phyloP scores from a whole-genome alignment of 2,888 invertebrate species.

The Melolontha melolontha region DNA sequence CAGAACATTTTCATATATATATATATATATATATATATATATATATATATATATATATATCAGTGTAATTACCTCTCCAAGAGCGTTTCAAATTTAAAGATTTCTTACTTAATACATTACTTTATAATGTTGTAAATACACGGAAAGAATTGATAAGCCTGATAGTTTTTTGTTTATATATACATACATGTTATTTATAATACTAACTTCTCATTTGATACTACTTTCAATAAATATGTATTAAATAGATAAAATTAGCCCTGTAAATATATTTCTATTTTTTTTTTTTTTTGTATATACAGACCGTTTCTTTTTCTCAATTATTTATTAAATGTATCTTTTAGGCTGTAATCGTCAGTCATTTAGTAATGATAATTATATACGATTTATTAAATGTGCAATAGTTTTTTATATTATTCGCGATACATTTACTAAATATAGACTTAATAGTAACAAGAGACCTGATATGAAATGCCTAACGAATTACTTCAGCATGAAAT shows the following conservation, averaged over 20 bases:
- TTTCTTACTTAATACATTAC: no score
- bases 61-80: no score
- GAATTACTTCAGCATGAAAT: neutral
- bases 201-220: neutral
- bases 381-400: slow-evolving; percentile 27
- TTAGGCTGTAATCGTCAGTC: slow-evolving; percentile 7
- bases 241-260: slow-evolving; percentile 2
- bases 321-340: slow-evolving; percentile 37
- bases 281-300: slow-evolving; percentile 3
- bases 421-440: slow-evolving; percentile 35
- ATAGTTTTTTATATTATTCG: slow-evolving; percentile 24
- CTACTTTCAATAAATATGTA: neutral
- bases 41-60: no score
- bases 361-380: slow-evolving; percentile 28
- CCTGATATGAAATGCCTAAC: slow-evolving; percentile 11
- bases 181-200: no score
- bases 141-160: no score
- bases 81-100: no score
- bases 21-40: no score
- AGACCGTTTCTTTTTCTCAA: neutral
- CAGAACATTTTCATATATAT: no score
- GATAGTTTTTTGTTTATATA: no score
- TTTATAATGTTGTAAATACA: no score
- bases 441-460: slow-evolving; percentile 24
- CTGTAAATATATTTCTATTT: slow-evolving; percentile 3